Conservation (phyloP, 1,140 invertebrate species). For the Drosophila grimshawi region DNA sequence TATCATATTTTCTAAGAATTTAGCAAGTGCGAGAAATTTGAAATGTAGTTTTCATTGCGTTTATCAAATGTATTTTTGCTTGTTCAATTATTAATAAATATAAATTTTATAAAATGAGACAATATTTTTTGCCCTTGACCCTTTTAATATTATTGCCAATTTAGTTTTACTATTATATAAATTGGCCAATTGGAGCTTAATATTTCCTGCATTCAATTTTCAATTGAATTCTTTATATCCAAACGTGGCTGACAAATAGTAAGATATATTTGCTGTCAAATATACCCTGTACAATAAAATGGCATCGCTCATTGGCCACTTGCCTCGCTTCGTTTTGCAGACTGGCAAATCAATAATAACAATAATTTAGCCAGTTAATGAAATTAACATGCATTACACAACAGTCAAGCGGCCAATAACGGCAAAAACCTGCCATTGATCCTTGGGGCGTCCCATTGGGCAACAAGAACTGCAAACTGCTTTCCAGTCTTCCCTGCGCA, state of each 20-base stretch:
- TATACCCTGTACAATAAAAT: neutral
- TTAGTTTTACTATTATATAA: too few species aligned
- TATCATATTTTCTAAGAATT: neutral
- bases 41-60: too few species aligned
- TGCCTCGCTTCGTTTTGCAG: slow-evolving; percentile 3
- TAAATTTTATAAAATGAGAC: neutral
- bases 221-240: neutral
- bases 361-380: slow-evolving; percentile 76
- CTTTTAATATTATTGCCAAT: too few species aligned
- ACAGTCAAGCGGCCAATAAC: slow-evolving; percentile 69
- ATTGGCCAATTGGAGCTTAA: too few species aligned
- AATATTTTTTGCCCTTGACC: neutral
- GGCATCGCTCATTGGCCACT: too few species aligned
- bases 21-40: neutral
- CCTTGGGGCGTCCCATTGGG: slow-evolving; percentile 75
- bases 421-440: slow-evolving; percentile 80
- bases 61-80: too few species aligned
- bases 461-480: slow-evolving; percentile 46
- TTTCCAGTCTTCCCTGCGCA: slow-evolving; percentile 61
- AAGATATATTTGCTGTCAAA: neutral
- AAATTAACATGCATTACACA: slow-evolving; percentile 79
- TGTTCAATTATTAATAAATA: too few species aligned
- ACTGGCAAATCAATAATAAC: slow-evolving; percentile 71
- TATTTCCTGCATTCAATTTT: neutral
- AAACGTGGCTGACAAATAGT: neutral